Evolutionary conservation across 2,113 vertebrate genomes (phyloP).

Genomic region (Gallinago paraguaiae): DNA sequence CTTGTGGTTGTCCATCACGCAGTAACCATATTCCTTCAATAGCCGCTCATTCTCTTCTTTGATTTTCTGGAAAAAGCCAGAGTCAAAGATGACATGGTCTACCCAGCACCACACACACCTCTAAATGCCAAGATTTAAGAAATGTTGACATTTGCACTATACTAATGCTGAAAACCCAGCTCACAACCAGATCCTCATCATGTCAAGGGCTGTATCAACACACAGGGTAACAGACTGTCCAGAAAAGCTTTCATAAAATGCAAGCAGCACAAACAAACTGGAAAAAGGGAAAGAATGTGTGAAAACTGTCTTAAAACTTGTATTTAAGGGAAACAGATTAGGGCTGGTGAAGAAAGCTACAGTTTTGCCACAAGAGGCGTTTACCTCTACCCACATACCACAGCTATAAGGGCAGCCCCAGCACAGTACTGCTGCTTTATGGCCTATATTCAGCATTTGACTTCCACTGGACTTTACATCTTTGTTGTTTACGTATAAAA

Average conservation of each 20-base stretch:
- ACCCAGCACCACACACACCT: background rate
- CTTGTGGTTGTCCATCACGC: slow-evolving; percentile 96
- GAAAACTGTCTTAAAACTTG: background rate
- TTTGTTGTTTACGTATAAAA: background rate
- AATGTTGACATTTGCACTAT: background rate
- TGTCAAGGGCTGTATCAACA: background rate
- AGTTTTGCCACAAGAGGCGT: background rate
- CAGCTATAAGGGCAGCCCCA: background rate
- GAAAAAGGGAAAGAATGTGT: background rate
- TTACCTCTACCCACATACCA: background rate
- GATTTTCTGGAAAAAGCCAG: slow-evolving; percentile 83
- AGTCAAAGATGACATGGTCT: background rate
- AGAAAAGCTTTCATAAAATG: background rate
- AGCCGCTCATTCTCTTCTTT: slow-evolving; percentile 93
- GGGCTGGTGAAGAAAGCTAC: background rate
- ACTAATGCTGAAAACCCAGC: background rate
- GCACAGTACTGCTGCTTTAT: background rate
- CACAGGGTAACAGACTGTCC: background rate
- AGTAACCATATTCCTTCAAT: slow-evolving; percentile 93
- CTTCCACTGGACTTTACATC: background rate
- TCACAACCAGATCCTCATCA: background rate
- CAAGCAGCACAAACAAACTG: background rate
- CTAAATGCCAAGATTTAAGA: background rate
- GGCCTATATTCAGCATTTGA: background rate
- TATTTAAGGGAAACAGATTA: background rate